Evolutionary conservation across 37 sponge, comb jelly and placozoan species (phyloP).

Genomic region (Chondrilla cf. caribensis): DNA sequence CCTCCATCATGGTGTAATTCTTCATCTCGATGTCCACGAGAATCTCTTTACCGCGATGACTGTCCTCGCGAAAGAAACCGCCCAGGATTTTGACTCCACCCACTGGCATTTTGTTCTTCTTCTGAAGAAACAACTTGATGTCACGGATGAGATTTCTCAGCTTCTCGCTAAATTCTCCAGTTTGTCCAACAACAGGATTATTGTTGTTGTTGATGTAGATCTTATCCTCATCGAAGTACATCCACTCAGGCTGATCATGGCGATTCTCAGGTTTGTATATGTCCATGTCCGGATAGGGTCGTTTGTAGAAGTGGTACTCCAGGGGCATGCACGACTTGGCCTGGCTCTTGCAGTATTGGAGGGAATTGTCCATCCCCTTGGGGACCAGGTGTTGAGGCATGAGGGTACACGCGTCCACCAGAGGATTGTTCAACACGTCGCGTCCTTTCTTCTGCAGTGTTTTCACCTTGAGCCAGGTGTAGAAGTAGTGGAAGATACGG

Average conservation of each 20-base stretch:
- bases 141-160: constrained; percentile 16
- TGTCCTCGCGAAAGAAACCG: constrained; percentile 19
- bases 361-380: background rate
- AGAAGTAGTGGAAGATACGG: background rate
- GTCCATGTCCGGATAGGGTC: constrained; percentile 11
- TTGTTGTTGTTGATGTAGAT: constrained; percentile 22
- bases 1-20: background rate
- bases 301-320: constrained; percentile 28
- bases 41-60: constrained; percentile 12
- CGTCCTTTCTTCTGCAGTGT: background rate
- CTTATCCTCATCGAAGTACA: constrained; percentile 22
- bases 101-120: constrained; percentile 1
- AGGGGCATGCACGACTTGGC: constrained; percentile 5
- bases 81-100: background rate
- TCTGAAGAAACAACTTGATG: constrained; percentile 1
- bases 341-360: background rate
- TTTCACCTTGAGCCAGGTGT: background rate
- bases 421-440: background rate
- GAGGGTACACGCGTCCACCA: constrained; percentile 11
- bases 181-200: constrained; percentile 11
- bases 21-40: constrained; percentile 12
- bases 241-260: constrained; percentile 24
- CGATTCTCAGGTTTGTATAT: background rate
- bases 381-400: background rate
- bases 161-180: constrained; percentile 22